phyloP scores from a whole-genome alignment of 35 echinoderm and acorn worm genomes.

The Hemicentrotus pulcherrimus region DNA sequence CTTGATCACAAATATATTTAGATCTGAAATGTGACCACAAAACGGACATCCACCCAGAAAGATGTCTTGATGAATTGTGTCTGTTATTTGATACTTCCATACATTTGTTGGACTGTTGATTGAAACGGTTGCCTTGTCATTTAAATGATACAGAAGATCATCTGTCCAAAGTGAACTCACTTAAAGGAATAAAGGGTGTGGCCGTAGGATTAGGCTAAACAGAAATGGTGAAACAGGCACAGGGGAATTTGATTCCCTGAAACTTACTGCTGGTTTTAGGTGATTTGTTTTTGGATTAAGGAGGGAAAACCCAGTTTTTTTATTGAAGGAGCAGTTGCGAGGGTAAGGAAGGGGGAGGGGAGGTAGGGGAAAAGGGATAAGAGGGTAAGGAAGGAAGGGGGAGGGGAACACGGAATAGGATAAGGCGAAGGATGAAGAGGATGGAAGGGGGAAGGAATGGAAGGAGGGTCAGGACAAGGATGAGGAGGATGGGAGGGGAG shows the following conservation, averaged over 20 bases:
- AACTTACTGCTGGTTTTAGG: not conserved
- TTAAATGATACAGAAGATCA: not conserved
- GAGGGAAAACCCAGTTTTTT: not conserved
- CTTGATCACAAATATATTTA: not conserved
- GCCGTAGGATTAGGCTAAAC: not conserved
- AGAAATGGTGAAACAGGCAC: not conserved
- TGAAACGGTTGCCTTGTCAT: not conserved
- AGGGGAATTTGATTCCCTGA: not conserved
- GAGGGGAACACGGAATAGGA: too few species aligned
- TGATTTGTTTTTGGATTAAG: not conserved
- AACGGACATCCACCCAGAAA: not conserved
- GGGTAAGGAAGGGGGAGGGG: too few species aligned
- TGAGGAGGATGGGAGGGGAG: too few species aligned
- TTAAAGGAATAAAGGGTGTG: not conserved
- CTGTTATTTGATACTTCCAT: not conserved
- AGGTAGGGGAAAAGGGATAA: too few species aligned
- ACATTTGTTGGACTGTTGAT: not conserved
- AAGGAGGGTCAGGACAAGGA: too few species aligned
- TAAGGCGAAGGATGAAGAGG: too few species aligned
- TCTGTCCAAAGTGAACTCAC: not conserved
- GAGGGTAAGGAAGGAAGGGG: too few species aligned
- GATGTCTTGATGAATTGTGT: not conserved
- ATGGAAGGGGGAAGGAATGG: too few species aligned
- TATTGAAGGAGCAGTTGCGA: too few species aligned
- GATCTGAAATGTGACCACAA: not conserved